Conservation (phyloP, 2,113 vertebrate genomes). For the Tympanuchus pallidicinctus region DNA sequence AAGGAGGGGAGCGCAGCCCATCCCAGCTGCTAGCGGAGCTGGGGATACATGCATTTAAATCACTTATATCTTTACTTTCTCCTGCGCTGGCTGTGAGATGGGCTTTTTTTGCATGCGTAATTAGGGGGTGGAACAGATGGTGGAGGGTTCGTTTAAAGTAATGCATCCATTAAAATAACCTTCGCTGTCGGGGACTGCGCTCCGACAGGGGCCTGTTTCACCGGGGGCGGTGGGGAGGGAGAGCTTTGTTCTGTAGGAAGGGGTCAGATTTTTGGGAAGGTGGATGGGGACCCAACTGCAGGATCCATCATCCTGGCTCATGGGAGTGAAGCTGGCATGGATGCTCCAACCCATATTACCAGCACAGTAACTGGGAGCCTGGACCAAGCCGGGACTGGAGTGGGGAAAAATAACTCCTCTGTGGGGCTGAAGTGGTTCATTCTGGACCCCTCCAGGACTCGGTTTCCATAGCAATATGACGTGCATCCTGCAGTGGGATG, state of each 20-base stretch:
- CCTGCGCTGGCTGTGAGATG: slow-evolving; percentile 77
- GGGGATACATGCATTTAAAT: slow-evolving; percentile 79
- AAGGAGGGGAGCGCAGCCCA: slow-evolving; percentile 25
- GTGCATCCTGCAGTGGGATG: not conserved
- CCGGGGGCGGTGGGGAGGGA: slow-evolving; percentile 2
- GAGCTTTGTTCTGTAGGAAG: not conserved
- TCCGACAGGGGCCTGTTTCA: slow-evolving; percentile 51
- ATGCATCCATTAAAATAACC: slow-evolving; percentile 86
- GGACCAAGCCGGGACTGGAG: not conserved
- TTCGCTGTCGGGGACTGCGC: slow-evolving; percentile 79
- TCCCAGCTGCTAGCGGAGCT: slow-evolving; percentile 72
- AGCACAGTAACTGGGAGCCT: not conserved
- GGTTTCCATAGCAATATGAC: slow-evolving; percentile 56
- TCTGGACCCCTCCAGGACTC: not conserved
- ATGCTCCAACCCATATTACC: not conserved
- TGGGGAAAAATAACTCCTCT: not conserved
- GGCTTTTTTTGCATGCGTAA: slow-evolving; percentile 81
- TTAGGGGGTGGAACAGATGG: slow-evolving; percentile 86
- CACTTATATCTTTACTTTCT: slow-evolving; percentile 80
- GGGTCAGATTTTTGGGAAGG: not conserved
- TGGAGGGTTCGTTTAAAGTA: slow-evolving; percentile 83
- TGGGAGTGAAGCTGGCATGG: not conserved
- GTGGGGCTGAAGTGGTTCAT: too few species aligned
- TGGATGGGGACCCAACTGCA: fast-evolving
- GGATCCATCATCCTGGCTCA: not conserved